These are phyloP conservation scores for Molanna angustata DNA, from an alignment of 2,888 invertebrate genomes.

Conservation along the genomic window DNA sequence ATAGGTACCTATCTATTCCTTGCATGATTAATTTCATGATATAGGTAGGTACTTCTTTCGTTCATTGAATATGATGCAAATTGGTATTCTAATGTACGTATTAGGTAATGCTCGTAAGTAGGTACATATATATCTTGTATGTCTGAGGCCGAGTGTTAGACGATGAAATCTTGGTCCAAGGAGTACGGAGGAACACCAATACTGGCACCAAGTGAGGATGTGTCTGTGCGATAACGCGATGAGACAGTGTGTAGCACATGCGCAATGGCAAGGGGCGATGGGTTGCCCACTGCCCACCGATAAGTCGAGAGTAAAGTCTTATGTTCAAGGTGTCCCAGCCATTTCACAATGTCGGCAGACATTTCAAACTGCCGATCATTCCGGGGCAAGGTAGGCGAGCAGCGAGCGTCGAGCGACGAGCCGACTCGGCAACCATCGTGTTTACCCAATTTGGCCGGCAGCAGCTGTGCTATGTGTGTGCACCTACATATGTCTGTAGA, in stretches of 20 bases:
- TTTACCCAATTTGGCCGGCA: constrained; percentile 13
- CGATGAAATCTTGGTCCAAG: background rate
- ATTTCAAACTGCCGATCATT: constrained; percentile 7
- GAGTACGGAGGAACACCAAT: background rate
- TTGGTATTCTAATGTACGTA: too few species aligned
- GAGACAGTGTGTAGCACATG: background rate
- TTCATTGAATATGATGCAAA: too few species aligned
- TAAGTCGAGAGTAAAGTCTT: constrained; percentile 18
- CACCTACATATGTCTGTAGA: too few species aligned
- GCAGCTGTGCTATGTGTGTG: constrained; percentile 8
- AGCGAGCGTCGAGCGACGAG: too few species aligned
- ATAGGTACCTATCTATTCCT: too few species aligned
- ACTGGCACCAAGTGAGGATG: background rate
- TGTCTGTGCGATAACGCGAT: background rate
- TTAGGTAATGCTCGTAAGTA: too few species aligned
- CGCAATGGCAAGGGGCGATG: too few species aligned
- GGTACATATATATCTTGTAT: too few species aligned
- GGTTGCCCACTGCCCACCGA: background rate
- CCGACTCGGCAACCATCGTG: constrained; percentile 10
- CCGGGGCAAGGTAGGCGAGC: constrained; percentile 3
- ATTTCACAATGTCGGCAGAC: constrained; percentile 11
- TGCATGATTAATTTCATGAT: too few species aligned
- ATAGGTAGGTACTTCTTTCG: too few species aligned
- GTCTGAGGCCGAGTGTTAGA: background rate
- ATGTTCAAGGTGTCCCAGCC: constrained; percentile 14